Conservation (phyloP, 2,113 vertebrate species). For the Tachysurus fulvidraco region DNA sequence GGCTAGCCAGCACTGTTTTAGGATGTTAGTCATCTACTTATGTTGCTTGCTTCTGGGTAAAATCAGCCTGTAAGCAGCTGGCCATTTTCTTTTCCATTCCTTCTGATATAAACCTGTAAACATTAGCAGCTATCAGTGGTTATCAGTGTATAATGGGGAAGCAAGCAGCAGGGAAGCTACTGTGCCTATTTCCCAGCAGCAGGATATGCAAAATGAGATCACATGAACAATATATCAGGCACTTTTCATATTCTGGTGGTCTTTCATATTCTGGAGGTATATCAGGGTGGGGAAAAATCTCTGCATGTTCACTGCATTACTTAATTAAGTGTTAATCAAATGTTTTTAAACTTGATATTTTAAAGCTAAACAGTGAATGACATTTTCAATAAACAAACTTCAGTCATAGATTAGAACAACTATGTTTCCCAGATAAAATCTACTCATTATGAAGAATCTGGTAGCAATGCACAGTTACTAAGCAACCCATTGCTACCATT, state of each 20-base stretch:
- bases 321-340: background rate
- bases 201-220: background rate
- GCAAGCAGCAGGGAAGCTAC: background rate
- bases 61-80: background rate
- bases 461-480: background rate
- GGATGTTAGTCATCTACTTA: background rate
- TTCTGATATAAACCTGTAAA: background rate
- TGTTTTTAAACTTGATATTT: background rate
- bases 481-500: background rate
- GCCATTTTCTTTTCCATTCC: slow-evolving; percentile 4
- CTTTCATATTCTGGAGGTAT: background rate
- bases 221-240: background rate
- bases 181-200: background rate
- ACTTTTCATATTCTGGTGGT: background rate
- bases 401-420: background rate
- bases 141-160: background rate
- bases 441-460: background rate
- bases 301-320: background rate
- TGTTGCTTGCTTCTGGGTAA: background rate
- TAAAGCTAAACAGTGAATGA: background rate
- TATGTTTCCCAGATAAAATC: background rate
- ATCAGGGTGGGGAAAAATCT: background rate
- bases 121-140: background rate
- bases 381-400: background rate
- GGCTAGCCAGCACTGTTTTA: background rate